phyloP scores from a whole-genome alignment of 2,888 invertebrate genomes.

The Tethea ocularis region DNA sequence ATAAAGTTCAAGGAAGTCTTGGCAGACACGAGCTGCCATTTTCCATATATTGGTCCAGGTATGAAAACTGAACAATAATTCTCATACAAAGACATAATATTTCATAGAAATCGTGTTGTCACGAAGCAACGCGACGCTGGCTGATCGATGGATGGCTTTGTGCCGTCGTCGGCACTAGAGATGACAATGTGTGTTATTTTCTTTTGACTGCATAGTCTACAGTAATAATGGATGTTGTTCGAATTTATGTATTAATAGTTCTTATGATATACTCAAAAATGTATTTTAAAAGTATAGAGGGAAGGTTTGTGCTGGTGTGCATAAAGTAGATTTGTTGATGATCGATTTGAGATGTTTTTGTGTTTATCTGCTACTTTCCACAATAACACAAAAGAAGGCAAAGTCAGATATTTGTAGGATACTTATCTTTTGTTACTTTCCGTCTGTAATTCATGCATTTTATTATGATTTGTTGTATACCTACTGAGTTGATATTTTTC shows the following conservation, averaged over 20 bases:
- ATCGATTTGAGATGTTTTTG: no score
- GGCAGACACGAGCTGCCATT: neutral
- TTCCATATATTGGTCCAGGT: neutral
- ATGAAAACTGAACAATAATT: constrained; percentile 4
- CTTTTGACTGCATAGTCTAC: neutral
- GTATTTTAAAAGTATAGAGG: no score
- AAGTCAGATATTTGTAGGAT: no score
- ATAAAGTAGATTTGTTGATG: no score
- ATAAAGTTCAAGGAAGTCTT: neutral
- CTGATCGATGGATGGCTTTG: neutral
- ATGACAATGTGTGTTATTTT: neutral
- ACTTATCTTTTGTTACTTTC: no score
- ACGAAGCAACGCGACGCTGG: constrained; percentile 16
- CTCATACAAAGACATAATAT: constrained; percentile 33
- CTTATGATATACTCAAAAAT: neutral
- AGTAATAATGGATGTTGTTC: neutral
- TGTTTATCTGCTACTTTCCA: no score
- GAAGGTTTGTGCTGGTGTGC: no score
- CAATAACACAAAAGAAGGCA: no score
- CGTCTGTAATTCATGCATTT: no score
- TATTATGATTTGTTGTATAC: no score
- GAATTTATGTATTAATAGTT: neutral
- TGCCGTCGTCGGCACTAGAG: neutral
- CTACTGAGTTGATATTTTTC: no score
- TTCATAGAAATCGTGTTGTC: constrained; percentile 35